These are phyloP conservation scores for Medauroidea extradentata DNA, from an alignment of 1,140 invertebrate genomes.

Conservation along the genomic window DNA sequence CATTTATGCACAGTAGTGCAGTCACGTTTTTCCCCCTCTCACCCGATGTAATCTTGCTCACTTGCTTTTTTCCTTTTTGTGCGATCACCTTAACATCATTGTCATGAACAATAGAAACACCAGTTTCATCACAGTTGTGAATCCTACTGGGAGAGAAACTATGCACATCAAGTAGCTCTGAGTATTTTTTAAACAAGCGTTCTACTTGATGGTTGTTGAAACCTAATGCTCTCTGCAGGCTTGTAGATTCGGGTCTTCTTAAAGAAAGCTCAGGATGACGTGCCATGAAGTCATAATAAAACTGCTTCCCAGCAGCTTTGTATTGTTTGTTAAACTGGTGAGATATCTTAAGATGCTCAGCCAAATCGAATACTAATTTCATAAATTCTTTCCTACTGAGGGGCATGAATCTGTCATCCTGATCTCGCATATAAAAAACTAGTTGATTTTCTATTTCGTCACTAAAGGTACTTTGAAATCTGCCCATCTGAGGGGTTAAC, in stretches of 20 bases:
- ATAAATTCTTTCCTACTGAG: too few species aligned
- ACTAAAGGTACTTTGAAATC: too few species aligned
- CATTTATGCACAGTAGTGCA: conserved; percentile 27
- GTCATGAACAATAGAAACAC: conserved; percentile 1
- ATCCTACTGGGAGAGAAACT: neutral
- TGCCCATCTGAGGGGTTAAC: too few species aligned
- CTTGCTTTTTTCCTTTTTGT: conserved; percentile 39
- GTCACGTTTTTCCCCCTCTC: conserved; percentile 44
- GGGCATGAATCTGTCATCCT: too few species aligned
- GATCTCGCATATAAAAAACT: too few species aligned
- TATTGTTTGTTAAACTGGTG: conserved; percentile 9
- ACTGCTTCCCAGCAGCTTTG: conserved; percentile 24
- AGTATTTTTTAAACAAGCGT: conserved; percentile 28
- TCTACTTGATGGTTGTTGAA: conserved; percentile 33
- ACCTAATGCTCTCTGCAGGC: conserved; percentile 32
- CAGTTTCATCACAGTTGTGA: conserved; percentile 1
- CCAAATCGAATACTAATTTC: conserved; percentile 4
- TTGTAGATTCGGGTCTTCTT: conserved; percentile 39
- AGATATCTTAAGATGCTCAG: conserved; percentile 3
- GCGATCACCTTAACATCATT: conserved; percentile 30
- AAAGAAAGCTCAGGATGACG: conserved; percentile 38
- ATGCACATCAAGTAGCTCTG: conserved; percentile 15
- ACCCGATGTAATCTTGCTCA: conserved; percentile 40
- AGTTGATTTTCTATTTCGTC: too few species aligned
- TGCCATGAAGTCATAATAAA: conserved; percentile 41